A percentile compares a stretch with the other conserved stretches of the same genome.
Evolutionary conservation across 1,140 invertebrate genomes (phyloP).

Genomic region (Lasioglossum albipes): DNA sequence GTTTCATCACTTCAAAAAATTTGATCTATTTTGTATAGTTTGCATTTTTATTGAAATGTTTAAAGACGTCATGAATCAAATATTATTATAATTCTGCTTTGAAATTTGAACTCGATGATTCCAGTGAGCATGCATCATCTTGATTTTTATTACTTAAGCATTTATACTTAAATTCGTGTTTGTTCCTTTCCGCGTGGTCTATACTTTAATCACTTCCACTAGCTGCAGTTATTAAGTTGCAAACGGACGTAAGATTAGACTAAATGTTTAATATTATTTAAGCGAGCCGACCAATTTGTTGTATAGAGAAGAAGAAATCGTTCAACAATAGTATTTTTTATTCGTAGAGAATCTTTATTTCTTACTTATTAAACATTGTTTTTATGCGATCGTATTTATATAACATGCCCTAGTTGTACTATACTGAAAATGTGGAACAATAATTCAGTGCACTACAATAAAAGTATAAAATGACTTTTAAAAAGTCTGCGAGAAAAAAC

Average conservation of each 20-base stretch:
- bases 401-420: slow-evolving; percentile 1
- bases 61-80: background rate
- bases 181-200: slow-evolving; percentile 30
- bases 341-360: slow-evolving; percentile 15
- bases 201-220: slow-evolving; percentile 26
- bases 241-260: slow-evolving; percentile 4
- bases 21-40: too few species aligned
- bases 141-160: slow-evolving; percentile 5
- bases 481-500: background rate
- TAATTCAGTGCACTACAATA: background rate
- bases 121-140: slow-evolving; percentile 8
- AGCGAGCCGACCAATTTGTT: slow-evolving; percentile 2
- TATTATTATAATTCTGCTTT: background rate
- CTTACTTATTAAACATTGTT: slow-evolving; percentile 15
- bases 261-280: slow-evolving; percentile 24
- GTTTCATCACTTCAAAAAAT: too few species aligned
- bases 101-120: slow-evolving; percentile 5
- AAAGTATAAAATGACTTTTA: background rate
- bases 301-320: background rate
- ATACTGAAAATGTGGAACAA: background rate
- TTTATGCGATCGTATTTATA: slow-evolving; percentile 19
- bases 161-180: slow-evolving; percentile 21
- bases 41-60: too few species aligned
- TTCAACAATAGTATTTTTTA: slow-evolving; percentile 17
- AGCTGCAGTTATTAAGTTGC: slow-evolving; percentile 4